phyloP scores from a whole-genome alignment of 2,888 invertebrate genomes.

The Megastigmus dorsalis region DNA sequence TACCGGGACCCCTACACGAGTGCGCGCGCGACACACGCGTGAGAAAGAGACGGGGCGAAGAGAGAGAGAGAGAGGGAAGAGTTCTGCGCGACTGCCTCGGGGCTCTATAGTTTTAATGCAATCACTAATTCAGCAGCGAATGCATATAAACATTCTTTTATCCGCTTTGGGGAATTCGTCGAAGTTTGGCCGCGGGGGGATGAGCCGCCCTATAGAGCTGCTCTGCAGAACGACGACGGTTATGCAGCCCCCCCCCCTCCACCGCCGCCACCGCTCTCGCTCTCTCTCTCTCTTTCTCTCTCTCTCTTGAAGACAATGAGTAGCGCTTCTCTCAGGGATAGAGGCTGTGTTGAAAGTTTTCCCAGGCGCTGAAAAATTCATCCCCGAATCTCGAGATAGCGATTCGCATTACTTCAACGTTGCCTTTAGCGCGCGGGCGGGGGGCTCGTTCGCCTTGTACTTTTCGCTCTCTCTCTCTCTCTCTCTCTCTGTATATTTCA shows the following conservation, averaged over 20 bases:
- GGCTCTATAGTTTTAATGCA: conserved; percentile 60
- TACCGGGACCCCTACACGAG: too few species aligned
- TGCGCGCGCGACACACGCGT: too few species aligned
- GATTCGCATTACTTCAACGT: conserved; percentile 23
- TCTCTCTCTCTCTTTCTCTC: too few species aligned
- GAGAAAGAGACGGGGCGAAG: too few species aligned
- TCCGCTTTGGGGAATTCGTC: conserved; percentile 62
- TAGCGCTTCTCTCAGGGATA: not conserved
- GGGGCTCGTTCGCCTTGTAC: conserved; percentile 5
- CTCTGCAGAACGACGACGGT: too few species aligned
- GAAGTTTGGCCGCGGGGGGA: conserved; percentile 7
- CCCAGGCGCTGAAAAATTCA: conserved; percentile 42
- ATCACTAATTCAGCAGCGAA: conserved; percentile 66
- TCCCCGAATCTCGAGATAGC: conserved; percentile 25
- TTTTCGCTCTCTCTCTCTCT: not conserved
- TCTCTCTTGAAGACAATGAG: conserved; percentile 33
- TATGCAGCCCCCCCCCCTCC: too few species aligned
- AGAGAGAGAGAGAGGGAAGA: not conserved
- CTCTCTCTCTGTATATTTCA: conserved; percentile 16
- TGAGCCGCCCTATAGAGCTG: too few species aligned
- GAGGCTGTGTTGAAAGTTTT: not conserved
- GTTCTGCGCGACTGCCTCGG: too few species aligned
- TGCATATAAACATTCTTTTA: conserved; percentile 68
- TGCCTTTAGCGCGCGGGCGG: too few species aligned
- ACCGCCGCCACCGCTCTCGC: not conserved